These are phyloP conservation scores for Sorex fumeus DNA, from an alignment of 2,113 vertebrate genomes.

Conservation along the genomic window DNA sequence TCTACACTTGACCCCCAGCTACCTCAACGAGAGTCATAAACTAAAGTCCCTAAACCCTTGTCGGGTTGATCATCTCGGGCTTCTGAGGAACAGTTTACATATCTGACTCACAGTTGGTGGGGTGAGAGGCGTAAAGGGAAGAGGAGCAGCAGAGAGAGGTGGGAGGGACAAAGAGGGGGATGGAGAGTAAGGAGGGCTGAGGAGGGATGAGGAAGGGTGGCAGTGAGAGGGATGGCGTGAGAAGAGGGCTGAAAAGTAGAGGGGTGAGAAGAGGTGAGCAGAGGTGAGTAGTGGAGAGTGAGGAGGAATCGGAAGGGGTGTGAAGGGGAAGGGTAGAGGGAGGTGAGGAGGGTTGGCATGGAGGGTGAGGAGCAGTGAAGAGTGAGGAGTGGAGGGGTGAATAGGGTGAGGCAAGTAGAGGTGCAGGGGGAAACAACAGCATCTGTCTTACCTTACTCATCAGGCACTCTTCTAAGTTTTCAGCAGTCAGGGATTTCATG, in stretches of 20 bases:
- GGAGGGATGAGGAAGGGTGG: neutral
- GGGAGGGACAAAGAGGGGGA: constrained; percentile 15
- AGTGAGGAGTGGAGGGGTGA: neutral
- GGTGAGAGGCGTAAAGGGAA: no score
- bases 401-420: neutral
- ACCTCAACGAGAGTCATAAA: neutral
- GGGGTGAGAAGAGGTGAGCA: neutral
- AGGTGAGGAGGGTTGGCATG: no score
- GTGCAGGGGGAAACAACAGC: constrained; percentile 40
- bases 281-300: neutral
- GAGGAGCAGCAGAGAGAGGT: neutral
- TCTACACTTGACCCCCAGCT: fast-evolving
- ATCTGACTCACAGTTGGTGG: neutral
- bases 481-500: constrained; percentile 88
- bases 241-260: neutral
- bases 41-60: neutral
- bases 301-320: neutral
- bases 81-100: neutral
- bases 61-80: neutral
- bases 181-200: neutral
- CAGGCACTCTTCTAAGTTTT: constrained; percentile 86
- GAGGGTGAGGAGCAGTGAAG: no score
- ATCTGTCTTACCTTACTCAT: constrained; percentile 87
- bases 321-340: no score
- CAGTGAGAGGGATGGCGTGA: neutral